Conservation (phyloP, 2,888 invertebrate species). For the Antheraea yamamai region DNA sequence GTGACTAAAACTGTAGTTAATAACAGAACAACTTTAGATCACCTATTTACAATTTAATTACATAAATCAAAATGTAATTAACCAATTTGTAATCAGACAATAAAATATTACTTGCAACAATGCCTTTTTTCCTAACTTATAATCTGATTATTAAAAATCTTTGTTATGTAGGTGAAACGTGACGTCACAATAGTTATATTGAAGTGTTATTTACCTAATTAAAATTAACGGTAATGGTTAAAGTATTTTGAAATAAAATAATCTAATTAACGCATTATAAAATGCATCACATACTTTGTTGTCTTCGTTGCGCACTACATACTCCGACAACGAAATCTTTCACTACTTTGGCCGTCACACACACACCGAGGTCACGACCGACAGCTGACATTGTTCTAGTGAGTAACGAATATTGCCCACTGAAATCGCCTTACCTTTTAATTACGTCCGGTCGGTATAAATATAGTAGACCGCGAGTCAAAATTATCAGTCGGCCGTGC, state of each 20-base stretch:
- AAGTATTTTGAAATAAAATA: conserved; percentile 6
- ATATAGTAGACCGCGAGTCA: conserved; percentile 51
- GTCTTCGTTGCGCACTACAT: conserved; percentile 66
- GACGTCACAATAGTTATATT: neutral
- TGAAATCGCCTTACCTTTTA: conserved; percentile 67
- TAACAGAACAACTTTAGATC: neutral
- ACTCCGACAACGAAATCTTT: conserved; percentile 69
- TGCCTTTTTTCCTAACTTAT: neutral
- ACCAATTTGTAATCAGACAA: neutral
- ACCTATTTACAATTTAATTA: neutral
- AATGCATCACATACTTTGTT: conserved; percentile 29
- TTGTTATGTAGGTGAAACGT: neutral
- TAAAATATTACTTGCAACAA: neutral
- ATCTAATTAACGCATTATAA: conserved; percentile 9
- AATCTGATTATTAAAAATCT: neutral
- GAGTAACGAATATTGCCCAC: conserved; percentile 42
- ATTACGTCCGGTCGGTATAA: conserved; percentile 76
- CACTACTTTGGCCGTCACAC: conserved; percentile 61
- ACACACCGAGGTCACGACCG: conserved; percentile 68
- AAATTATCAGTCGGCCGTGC: conserved; percentile 62
- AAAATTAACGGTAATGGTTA: neutral
- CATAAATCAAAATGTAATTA: neutral
- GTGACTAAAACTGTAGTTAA: neutral
- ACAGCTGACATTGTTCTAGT: conserved; percentile 77
- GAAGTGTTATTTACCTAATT: neutral